Base-by-base conservation (phyloP, 2,888 invertebrate genomes). In the Boloria euphrosyne region DNA sequence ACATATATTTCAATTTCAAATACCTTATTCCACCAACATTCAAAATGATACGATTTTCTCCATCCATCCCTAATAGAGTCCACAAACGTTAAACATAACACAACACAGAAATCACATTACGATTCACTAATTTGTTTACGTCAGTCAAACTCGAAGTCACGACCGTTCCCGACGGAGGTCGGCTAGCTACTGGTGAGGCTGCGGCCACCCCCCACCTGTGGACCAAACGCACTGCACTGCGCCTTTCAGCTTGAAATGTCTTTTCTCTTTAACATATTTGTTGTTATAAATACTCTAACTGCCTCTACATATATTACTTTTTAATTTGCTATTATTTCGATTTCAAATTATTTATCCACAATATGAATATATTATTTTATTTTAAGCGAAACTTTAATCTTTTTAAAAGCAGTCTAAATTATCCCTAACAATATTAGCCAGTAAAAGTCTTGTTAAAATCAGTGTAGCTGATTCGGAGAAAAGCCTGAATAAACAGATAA, bases 21-120 rank as follows among this genome's bases (percentile, higher is more conserved):
- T 75, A 96, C 90, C 97, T 94, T 85, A 98, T 97, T 72, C 98
- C 98, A 73, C 98, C 98, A 83, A 98, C 97, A 93, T 98, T 98
- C 83, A 98, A 93, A 86, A 98, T 97, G 80, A 98, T 97, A 83
- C 98, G 95, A 90, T 98, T 97, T 93, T 98, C 98, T 75, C 97
- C 96, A 94, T 97, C 97, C 96, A 96, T 96, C 66, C 70, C 76
- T 71, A 73, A 72, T 70, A 66, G 55, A 43, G 44, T 67, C 54
- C 64, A 63, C 60, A 51, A 57, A 65, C 66, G 70, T 65, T 75
- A 71, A 79, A 49, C 47, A 14, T 59, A 49, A 50, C 59, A 59
- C 47, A 47, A 47, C 59, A 59, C 47, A 17, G 38, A 27, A 49
- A 59, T 59, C 59, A 59, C 59, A 59, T 59, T 59, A 59, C 59